Base-by-base conservation (phyloP, 2,113 vertebrate species). In the Todiramphus chloris region DNA sequence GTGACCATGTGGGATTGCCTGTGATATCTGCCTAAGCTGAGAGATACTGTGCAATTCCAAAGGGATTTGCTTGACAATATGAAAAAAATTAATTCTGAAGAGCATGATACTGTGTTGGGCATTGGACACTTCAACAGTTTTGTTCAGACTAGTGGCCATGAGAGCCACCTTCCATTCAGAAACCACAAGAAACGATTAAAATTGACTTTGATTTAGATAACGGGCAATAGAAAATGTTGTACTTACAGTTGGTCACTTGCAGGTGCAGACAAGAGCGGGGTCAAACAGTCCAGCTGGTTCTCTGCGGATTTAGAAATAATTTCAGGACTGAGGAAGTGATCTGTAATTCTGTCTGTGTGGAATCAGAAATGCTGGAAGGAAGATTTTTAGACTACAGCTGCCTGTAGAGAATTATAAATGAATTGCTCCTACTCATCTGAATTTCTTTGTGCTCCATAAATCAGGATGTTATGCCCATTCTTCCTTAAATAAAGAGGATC, bases 1-100 rank as follows among this genome's bases (percentile, higher is more conserved):
- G 77, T 53, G 78, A 69, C 91, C 84, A 82, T 91, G 80, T 94
- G 96, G 89, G 89, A 94, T 96, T 94, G 92, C 55, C 75, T 73
- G 44, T 33, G 84, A 59, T 91, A 35, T 90, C 78, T 91, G 90
- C 81, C 93, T 85, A 91, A 91, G 48, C 25, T 35, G 51, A 87
- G 83, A 84, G 81, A 84, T 93, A 87, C 69, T 1, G 0, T 90
- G 67, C 68, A 77, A 67, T 83, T 92, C 68, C 76, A 92, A 43
- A 77, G n/a, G 59, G 91, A 75, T 92, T 79, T 94, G 53, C 77
- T 92, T 96, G 93, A 84, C 80, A 93, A 6, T 72, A 91, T 0
- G 3, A 87, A 94, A 83, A 85, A 94, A 79, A 53, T 68, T n/a
- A 96, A 93, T 58, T 60, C 74, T 82, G 48, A 93, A 79, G 78